A percentile compares a stretch with the other conserved stretches of the same genome.
phyloP scores from a whole-genome alignment of 2,113 vertebrate species.

The Litocranius walleri region DNA sequence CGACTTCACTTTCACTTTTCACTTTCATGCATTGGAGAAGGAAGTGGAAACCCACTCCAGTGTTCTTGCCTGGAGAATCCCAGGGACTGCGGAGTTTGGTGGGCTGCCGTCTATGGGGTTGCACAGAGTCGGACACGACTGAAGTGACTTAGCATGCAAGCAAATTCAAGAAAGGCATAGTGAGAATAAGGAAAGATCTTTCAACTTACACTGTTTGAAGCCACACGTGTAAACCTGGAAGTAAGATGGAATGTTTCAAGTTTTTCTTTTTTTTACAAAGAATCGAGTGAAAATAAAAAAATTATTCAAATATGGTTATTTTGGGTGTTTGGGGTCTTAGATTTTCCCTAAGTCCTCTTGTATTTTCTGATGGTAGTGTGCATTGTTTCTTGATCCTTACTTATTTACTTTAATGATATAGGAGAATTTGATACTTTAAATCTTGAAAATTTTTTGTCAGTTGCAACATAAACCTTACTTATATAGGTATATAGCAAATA shows the following conservation, averaged over 20 bases:
- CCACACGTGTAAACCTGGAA: not conserved
- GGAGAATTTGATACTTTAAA: not conserved
- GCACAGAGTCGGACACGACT: too few relatives aligned
- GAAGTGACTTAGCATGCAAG: too few relatives aligned
- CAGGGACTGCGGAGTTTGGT: rapidly evolving
- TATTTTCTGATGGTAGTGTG: not conserved
- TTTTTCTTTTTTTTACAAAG: not conserved
- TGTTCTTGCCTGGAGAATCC: too few relatives aligned
- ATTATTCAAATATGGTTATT: not conserved
- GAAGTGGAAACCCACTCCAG: too few relatives aligned
- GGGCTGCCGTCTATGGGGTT: too few relatives aligned
- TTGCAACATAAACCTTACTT: not conserved
- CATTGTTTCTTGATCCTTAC: not conserved
- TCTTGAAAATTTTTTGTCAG: not conserved
- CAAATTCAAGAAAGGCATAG: not conserved
- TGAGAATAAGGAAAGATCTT: not conserved
- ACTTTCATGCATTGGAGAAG: too few relatives aligned
- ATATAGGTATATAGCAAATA: not conserved
- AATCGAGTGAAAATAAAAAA: not conserved
- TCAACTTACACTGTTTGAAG: not conserved
- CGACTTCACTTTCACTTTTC: too few relatives aligned
- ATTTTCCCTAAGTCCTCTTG: not conserved
- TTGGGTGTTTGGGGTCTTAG: not conserved
- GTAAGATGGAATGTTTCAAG: not conserved
- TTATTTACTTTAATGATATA: not conserved